phyloP scores from a whole-genome alignment of 2,797 vertebrate genomes.

The Potorous gilbertii region DNA sequence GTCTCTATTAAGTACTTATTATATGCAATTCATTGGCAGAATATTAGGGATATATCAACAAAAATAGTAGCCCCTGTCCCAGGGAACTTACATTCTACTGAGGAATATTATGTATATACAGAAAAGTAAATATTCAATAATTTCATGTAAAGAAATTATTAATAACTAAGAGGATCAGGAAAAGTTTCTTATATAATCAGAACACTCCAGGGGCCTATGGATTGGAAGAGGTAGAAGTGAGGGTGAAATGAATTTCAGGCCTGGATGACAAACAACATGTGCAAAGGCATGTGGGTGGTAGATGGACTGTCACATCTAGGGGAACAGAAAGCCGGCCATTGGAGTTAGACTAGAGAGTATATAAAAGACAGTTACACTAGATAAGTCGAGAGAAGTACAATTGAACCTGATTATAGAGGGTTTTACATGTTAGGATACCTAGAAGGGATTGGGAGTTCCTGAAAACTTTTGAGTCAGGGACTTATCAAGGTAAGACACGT shows the following conservation, averaged over 20 bases:
- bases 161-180: background rate
- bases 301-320: background rate
- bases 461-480: background rate
- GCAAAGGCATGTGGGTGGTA: background rate
- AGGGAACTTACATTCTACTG: background rate
- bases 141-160: background rate
- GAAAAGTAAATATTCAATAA: background rate
- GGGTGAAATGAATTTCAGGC: background rate
- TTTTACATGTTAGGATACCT: background rate
- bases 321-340: background rate
- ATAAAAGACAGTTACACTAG: background rate
- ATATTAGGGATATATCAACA: background rate
- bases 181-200: background rate
- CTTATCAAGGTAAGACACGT: background rate
- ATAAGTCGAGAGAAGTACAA: background rate
- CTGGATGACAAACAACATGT: background rate
- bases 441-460: background rate
- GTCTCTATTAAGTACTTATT: background rate
- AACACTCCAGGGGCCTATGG: background rate
- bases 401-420: background rate
- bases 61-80: background rate
- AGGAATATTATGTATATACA: background rate
- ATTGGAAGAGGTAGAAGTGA: background rate
- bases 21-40: background rate
- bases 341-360: background rate